Evolutionary conservation across 2,797 vertebrate species (phyloP), one percentile per base, ranked within the genome.

Genomic region (Dipus sagitta): DNA sequence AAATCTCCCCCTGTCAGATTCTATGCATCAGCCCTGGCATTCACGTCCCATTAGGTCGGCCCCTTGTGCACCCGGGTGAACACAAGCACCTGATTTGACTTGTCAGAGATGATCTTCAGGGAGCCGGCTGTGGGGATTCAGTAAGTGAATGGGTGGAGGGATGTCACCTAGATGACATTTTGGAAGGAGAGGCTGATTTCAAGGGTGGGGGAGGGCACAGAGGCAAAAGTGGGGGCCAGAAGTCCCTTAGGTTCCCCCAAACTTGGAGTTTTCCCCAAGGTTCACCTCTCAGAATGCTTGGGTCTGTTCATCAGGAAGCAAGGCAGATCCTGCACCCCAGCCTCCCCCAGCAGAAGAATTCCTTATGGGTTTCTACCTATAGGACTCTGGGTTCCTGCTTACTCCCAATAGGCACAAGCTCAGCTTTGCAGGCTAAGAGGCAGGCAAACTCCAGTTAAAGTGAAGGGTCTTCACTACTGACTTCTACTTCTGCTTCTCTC

Each of bases 161-260:
- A 42, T 77, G 86, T 94, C 94, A 90, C 86, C 86, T 70, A 9
- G 12, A 72, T 85, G 90, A 88, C 88, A 96, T 91, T 95, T 92
- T 87, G 90, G 88, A 86, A 30, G 74, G 92, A 32, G 72, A 1
- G 0, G 92, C 91, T 85, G 79, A 86, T 23, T 32, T 64, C 11
- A 83, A 54, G 85, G 85, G 1, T 60, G 75, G 78, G 47, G 82
- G 74, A 91, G 70, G 79, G 62, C 26, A 47, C 30, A 23, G 0
- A 24, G 77, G 78, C 62, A 68, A 54, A 80, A 30, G 42, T 17
- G 30, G 9, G 62, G 67, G 74, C 64, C 83, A 64, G 74, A 52
- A 67, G 38, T 24, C 15, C 72, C 68, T 67, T 42, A 75, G 34
- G 13, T 30, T 60, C 52, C 76, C 82, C 79, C 18, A 76, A 62